Evolutionary conservation across 2,113 vertebrate genomes (phyloP), one percentile per base, ranked within the genome.

Genomic region (Narcine bancroftii): DNA sequence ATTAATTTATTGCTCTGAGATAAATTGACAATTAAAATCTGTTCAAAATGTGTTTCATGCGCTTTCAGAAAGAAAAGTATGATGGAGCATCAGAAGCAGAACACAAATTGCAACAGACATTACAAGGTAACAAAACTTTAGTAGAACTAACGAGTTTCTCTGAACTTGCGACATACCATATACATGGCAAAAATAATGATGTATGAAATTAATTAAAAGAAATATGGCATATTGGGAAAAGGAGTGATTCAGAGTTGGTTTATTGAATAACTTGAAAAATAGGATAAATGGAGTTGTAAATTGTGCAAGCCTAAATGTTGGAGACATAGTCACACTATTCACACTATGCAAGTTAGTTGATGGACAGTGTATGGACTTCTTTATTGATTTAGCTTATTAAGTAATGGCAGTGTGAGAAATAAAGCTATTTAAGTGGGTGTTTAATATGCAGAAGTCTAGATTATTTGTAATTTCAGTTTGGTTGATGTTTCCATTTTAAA

Each of bases 31-130:
- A 9, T 81, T 89, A 60, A 89, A 91, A 45, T 3, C 19, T 89
- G 47, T 60, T 87, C 39, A 36, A 91, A 42, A 26, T 42, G 63
- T 91, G 19, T 60, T 66, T 65, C 39, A 21, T 39, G 65, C 63
- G 45, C 92, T 92, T 96, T 93, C 95, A 99, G 99, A 99, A 97
- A 96, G 95, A 96, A 93, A 96, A 96, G 92, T 95, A 97, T 93
- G 92, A 95, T 92, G 94, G 93, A 92, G 96, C 95, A 92, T 96
- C 96, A 92, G 96, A 97, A 79, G 96, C 97, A 93, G 95, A 96
- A n/a, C 94, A 94, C 66, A 96, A 94, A 50, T 95, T 96, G 63
- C 95, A 97, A 92, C 96, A 96, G 94, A 94, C 95, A 94, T 97
- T 98, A 96, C 97, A 99, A 98, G 98, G 98, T 99, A 95, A 45